phyloP scores from a whole-genome alignment of 2,888 invertebrate species.

The Drosophila ustulata region DNA sequence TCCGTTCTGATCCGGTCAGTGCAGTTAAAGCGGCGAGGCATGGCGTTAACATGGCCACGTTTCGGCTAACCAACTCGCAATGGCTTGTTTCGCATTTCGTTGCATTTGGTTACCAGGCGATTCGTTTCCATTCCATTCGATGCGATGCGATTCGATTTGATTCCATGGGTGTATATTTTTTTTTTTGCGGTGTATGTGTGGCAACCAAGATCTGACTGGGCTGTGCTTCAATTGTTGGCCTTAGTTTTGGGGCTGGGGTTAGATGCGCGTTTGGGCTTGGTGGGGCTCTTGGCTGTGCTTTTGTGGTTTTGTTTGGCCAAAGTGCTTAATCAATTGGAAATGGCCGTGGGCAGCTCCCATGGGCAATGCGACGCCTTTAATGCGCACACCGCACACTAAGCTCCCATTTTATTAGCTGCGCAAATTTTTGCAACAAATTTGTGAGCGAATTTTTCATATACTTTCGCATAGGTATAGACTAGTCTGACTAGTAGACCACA shows the following conservation, averaged over 20 bases:
- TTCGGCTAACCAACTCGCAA: constrained; percentile 9
- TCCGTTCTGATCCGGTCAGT: constrained; percentile 25
- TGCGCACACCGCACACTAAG: constrained; percentile 26
- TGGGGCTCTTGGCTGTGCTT: constrained; percentile 20
- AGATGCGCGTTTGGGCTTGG: not conserved
- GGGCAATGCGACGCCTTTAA: constrained; percentile 40
- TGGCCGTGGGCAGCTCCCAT: constrained; percentile 36
- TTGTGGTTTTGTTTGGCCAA: constrained; percentile 45
- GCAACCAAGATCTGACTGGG: constrained; percentile 32
- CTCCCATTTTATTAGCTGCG: constrained; percentile 46
- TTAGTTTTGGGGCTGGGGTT: not conserved
- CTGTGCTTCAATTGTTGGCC: constrained; percentile 1
- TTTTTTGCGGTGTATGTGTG: constrained; percentile 25
- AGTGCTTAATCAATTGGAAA: constrained; percentile 69
- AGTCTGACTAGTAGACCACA: not conserved
- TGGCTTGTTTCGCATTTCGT: constrained; percentile 52
- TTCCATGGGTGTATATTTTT: constrained; percentile 28
- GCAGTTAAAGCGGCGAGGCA: constrained; percentile 53
- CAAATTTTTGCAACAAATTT: constrained; percentile 55
- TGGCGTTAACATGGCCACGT: constrained; percentile 51
- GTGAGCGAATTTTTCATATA: constrained; percentile 36
- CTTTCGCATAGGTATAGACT: not conserved
- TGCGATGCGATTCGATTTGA: constrained; percentile 39
- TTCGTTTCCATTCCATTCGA: constrained; percentile 24
- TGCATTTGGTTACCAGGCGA: constrained; percentile 54